Evolutionary conservation across 2,888 invertebrate genomes (phyloP).

Genomic region (Laspeyria flexula): DNA sequence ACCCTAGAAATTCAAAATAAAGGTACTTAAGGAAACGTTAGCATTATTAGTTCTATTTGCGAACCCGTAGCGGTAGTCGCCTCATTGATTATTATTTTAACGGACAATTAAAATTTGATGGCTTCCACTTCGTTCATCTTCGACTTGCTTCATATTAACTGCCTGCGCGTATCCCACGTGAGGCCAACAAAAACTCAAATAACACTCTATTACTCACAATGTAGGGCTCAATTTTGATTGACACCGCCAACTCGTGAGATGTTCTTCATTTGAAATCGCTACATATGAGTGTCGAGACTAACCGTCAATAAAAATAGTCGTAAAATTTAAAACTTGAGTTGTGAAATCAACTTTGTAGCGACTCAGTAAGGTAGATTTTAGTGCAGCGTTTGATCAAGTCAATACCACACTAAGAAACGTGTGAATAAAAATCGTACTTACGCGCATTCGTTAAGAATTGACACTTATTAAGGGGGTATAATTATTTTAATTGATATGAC

Average conservation of each 20-base stretch:
- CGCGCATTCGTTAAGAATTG: slow-evolving; percentile 86
- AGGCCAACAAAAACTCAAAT: slow-evolving; percentile 34
- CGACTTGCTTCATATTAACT: slow-evolving; percentile 66
- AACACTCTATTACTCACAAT: slow-evolving; percentile 42
- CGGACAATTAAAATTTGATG: slow-evolving; percentile 86
- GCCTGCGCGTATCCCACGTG: slow-evolving; percentile 39
- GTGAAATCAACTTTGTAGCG: slow-evolving; percentile 46
- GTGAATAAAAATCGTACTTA: slow-evolving; percentile 85
- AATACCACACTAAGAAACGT: slow-evolving; percentile 72
- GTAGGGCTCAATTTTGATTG: slow-evolving; percentile 56
- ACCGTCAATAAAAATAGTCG: slow-evolving; percentile 85
- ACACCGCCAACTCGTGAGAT: slow-evolving; percentile 50
- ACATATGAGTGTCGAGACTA: slow-evolving; percentile 80
- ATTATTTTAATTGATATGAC: slow-evolving; percentile 86
- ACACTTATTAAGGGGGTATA: slow-evolving; percentile 85
- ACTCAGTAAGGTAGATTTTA: slow-evolving; percentile 20
- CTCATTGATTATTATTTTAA: slow-evolving; percentile 86
- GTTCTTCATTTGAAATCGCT: slow-evolving; percentile 68
- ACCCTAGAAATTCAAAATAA: slow-evolving; percentile 29
- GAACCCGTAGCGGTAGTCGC: slow-evolving; percentile 71
- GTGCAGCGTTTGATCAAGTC: slow-evolving; percentile 27
- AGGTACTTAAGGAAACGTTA: slow-evolving; percentile 35
- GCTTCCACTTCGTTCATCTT: slow-evolving; percentile 83
- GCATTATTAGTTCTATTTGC: slow-evolving; percentile 71
- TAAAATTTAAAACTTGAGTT: slow-evolving; percentile 61